Percentiles rank a stretch among this genome's conserved stretches.
Evolutionary conservation across 2,113 vertebrate species (phyloP).

Genomic region (Delphinus delphis): DNA sequence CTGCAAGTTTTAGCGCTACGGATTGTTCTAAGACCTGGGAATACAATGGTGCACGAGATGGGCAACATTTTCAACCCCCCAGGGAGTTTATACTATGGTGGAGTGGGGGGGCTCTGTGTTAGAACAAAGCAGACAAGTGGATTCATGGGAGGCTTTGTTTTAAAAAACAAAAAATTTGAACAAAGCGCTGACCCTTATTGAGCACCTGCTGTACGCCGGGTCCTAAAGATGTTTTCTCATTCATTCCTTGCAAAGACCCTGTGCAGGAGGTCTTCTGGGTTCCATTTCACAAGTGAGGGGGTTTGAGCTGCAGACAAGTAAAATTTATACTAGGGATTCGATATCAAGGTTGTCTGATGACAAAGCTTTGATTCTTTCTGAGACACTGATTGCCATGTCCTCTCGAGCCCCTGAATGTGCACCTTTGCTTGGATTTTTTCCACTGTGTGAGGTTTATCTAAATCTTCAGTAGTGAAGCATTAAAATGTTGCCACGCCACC

Average conservation of each 20-base stretch:
- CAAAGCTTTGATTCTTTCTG: background rate
- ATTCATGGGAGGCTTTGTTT: background rate
- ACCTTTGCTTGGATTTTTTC: background rate
- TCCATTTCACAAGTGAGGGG: background rate
- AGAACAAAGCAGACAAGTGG: background rate
- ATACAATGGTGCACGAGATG: background rate
- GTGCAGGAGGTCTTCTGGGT: background rate
- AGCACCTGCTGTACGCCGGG: background rate
- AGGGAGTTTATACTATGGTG: background rate
- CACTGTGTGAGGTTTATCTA: background rate
- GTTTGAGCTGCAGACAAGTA: background rate
- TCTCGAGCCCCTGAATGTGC: background rate
- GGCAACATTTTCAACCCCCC: background rate
- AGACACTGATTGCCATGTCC: background rate
- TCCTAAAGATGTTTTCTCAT: background rate
- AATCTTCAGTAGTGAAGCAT: background rate
- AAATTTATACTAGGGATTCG: background rate
- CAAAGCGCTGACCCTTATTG: background rate
- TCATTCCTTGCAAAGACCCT: background rate
- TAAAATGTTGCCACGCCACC: background rate
- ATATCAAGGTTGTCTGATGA: background rate
- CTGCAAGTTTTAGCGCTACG: background rate
- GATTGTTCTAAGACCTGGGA: background rate
- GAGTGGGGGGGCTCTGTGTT: background rate
- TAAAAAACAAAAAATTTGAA: background rate